phyloP scores from a whole-genome alignment of 2,797 vertebrate genomes.

The Gadopsis marmoratus region DNA sequence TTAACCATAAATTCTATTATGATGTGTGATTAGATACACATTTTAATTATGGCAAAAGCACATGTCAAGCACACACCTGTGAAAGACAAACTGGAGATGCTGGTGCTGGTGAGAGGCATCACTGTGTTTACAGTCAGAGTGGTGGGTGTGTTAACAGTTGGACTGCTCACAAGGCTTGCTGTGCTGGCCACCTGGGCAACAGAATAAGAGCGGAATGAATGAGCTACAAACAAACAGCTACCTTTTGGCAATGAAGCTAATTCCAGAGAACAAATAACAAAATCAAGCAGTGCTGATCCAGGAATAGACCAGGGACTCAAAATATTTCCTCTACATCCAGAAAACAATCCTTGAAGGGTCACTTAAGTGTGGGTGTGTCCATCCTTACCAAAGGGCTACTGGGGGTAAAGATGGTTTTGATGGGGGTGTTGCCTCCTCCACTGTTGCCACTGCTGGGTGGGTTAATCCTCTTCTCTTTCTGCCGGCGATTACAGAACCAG shows the following conservation, averaged over 20 bases:
- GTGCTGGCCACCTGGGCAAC: conserved; percentile 93
- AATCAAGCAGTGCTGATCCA: neutral
- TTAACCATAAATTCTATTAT: neutral
- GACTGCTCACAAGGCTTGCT: conserved; percentile 97
- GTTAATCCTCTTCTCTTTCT: conserved; percentile 99
- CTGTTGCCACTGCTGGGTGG: conserved; percentile 93
- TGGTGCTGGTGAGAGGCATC: conserved; percentile 95
- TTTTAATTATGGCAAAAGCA: conserved; percentile 4
- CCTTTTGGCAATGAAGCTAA: too few species aligned
- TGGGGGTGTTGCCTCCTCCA: conserved; percentile 90
- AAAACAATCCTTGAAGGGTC: neutral
- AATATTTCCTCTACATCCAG: neutral
- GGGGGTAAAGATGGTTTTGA: conserved; percentile 96
- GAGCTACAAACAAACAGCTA: neutral
- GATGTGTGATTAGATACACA: neutral
- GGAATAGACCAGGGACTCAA: neutral
- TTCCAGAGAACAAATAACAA: conserved; percentile 14
- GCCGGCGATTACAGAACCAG: conserved; percentile 99
- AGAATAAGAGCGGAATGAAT: conserved; percentile 4
- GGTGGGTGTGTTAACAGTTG: conserved; percentile 89
- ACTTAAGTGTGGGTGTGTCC: neutral
- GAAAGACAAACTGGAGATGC: conserved; percentile 90
- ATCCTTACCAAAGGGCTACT: conserved; percentile 93
- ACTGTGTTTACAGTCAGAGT: conserved; percentile 96
- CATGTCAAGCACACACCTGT: conserved; percentile 86